Percentiles rank a stretch among this genome's conserved stretches.
Evolutionary conservation across 2,113 vertebrate species (phyloP).

Genomic region (Laterallus jamaicensis): DNA sequence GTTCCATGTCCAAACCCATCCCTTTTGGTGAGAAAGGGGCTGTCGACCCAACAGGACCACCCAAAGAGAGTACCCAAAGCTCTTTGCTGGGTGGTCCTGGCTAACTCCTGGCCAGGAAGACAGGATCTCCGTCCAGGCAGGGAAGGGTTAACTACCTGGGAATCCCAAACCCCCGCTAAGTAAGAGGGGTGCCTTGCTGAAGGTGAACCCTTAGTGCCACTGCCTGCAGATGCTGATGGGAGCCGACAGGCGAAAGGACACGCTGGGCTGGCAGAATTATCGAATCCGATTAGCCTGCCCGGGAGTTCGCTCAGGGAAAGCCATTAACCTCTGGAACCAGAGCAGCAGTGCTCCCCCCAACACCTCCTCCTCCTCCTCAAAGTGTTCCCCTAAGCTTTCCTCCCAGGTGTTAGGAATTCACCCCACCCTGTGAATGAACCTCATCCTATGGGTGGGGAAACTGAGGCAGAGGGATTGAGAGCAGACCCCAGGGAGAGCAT

Average conservation of each 20-base stretch:
- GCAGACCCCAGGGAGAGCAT: rapidly evolving
- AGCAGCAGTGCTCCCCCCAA: not conserved
- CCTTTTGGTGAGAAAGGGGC: not conserved
- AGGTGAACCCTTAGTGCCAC: not conserved
- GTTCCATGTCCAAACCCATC: not conserved
- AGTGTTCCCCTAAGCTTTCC: not conserved
- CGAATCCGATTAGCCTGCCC: slow-evolving; percentile 37
- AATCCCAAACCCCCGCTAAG: not conserved
- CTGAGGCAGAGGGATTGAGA: not conserved
- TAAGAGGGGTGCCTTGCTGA: not conserved
- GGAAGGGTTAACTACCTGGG: not conserved
- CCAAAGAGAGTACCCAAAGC: not conserved
- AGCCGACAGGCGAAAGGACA: slow-evolving; percentile 34
- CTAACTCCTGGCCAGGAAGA: not conserved
- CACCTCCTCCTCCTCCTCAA: not conserved
- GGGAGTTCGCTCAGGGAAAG: slow-evolving; percentile 29
- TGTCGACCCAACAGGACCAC: not conserved
- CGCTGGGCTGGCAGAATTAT: not conserved
- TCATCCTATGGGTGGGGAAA: not conserved
- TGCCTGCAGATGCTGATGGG: slow-evolving; percentile 28
- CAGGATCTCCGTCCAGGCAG: not conserved
- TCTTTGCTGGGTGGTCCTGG: not conserved
- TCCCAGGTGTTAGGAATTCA: not conserved
- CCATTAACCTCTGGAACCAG: slow-evolving; percentile 60
- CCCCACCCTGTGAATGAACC: not conserved